phyloP scores from a whole-genome alignment of 2,113 vertebrate species.

The Origma solitaria region DNA sequence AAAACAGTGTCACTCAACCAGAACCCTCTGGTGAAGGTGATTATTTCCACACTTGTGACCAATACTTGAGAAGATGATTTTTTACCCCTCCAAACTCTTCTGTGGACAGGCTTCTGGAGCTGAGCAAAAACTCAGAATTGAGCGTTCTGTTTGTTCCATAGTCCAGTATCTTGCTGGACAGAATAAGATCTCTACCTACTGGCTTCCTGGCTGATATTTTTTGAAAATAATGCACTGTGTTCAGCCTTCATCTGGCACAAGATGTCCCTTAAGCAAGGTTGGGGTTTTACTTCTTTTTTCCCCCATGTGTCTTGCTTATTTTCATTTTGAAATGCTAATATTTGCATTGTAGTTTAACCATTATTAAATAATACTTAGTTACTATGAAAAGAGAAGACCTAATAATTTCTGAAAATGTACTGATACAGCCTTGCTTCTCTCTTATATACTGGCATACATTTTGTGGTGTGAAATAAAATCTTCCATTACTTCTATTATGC shows the following conservation, averaged over 20 bases:
- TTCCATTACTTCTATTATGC: background rate
- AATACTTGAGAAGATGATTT: background rate
- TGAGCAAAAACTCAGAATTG: background rate
- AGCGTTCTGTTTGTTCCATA: background rate
- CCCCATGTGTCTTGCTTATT: background rate
- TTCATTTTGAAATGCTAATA: background rate
- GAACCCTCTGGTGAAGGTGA: background rate
- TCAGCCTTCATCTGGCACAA: background rate
- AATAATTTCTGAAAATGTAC: background rate
- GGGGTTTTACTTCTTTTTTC: background rate
- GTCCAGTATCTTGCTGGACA: background rate
- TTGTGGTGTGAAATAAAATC: background rate
- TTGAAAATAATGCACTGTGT: background rate
- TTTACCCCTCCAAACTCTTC: background rate
- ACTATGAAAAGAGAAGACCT: background rate
- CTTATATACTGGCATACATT: background rate
- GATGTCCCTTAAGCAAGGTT: background rate
- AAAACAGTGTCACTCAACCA: background rate
- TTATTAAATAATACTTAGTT: background rate
- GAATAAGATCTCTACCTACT: background rate
- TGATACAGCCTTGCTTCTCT: background rate
- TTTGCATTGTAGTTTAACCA: background rate
- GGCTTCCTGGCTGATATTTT: background rate
- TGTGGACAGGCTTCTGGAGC: background rate
- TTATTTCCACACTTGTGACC: background rate